Base-by-base conservation (phyloP, 1,140 invertebrate species). In the Nasonia longicornis region DNA sequence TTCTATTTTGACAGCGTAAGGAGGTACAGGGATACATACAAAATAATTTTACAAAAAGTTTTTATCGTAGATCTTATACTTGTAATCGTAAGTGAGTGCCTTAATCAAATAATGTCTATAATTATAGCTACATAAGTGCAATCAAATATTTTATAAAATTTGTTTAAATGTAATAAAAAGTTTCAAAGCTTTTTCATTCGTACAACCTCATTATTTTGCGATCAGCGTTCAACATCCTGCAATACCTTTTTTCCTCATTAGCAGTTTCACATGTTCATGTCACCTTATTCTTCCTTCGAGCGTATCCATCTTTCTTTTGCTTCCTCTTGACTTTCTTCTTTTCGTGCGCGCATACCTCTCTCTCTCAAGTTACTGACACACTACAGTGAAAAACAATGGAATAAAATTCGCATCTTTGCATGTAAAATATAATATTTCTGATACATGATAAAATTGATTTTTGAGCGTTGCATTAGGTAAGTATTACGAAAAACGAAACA, bases 231-330 rank as follows among this genome's bases (percentile, higher is more conserved):
- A 3, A 12, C 64, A 26, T 67, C 29, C 29, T 31, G 64, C 64
- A 67, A 67, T 67, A 67, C 64, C 22, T 29, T 29, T 67, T 67
- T 67, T 58, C 20, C 64, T 67, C 64, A 29, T 67, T 67, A 67
- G 64, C 64, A 67, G 64, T 67, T 67, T 67, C 64, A 67, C 64
- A 29, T 31, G 29, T 29, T 67, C 64, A 12, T 31, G 22, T 67
- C 29, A 67, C 64, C 64, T 67, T 67, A 67, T 67, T 31, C 64
- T 31, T 67, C 64, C 26, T 67, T 67, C 64, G 22, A 31, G 64
- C 64, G 64, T 67, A 29, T 67, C 64, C 64, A 67, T 31, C 52
- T 58, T 58, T 58, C 52, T 58, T 58, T 58, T 58, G 52, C 52
- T 58, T 58, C 52, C 52, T 58, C 7, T 3, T n/a, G 52, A 20